A percentile compares a stretch with the other conserved stretches of the same genome.
phyloP scores from a whole-genome alignment of 1,140 invertebrate genomes.

The Aphaenogaster ashmeadi region DNA sequence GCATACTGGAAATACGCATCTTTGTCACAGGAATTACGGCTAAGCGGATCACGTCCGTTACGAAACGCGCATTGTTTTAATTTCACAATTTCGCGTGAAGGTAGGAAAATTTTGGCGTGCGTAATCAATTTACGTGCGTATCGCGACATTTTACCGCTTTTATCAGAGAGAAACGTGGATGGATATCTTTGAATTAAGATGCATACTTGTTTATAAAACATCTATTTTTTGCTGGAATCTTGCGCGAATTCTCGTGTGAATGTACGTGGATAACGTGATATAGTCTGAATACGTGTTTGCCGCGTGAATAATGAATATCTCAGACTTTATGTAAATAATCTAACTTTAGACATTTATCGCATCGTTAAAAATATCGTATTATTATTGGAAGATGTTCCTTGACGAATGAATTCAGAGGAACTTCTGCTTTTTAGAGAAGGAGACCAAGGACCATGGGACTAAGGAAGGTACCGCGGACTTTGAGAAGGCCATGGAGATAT shows the following conservation, averaged over 20 bases:
- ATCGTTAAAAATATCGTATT: neutral
- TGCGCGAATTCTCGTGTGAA: neutral
- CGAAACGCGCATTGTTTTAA: neutral
- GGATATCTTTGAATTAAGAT: neutral
- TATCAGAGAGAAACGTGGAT: neutral
- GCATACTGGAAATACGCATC: neutral
- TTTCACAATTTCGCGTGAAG: conserved; percentile 1
- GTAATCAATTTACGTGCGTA: conserved; percentile 27
- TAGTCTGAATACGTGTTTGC: neutral
- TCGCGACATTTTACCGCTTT: neutral
- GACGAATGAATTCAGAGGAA: neutral
- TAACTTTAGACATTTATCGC: neutral
- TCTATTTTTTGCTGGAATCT: neutral
- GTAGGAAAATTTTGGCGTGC: conserved; percentile 5
- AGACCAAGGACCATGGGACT: conserved; percentile 53
- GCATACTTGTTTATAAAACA: conserved; percentile 18
- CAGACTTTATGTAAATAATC: neutral
- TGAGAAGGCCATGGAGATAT: conserved; percentile 77
- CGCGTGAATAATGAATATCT: neutral
- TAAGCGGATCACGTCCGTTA: conserved; percentile 2
- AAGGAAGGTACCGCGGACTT: conserved; percentile 75
- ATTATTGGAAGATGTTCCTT: neutral
- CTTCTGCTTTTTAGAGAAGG: conserved; percentile 34
- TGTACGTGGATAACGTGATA: neutral
- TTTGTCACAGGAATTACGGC: neutral